Evolutionary conservation across 2,888 invertebrate species (phyloP).

Genomic region (Steinernema scapterisci): DNA sequence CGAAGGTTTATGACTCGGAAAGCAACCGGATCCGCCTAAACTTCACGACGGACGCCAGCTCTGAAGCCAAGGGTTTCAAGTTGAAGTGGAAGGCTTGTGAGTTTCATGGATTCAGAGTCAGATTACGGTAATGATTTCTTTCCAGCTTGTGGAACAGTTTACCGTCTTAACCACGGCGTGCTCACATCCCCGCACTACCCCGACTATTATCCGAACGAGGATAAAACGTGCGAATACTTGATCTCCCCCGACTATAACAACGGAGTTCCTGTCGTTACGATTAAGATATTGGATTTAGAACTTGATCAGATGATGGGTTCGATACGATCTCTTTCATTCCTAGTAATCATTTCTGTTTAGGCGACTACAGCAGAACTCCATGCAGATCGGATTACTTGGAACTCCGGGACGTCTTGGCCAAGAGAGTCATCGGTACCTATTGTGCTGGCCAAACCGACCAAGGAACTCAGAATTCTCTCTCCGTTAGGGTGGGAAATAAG

Average conservation of each 20-base stretch:
- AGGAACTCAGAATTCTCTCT: conserved; percentile 40
- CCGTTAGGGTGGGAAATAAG: conserved; percentile 47
- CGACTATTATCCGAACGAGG: conserved; percentile 59
- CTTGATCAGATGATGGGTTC: conserved; percentile 42
- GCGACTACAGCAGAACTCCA: background rate
- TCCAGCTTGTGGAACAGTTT: conserved; percentile 56
- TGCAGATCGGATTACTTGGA: conserved; percentile 60
- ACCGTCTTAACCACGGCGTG: conserved; percentile 55
- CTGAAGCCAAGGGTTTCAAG: conserved; percentile 57
- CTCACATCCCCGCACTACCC: conserved; percentile 63
- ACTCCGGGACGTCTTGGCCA: conserved; percentile 50
- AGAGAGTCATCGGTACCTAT: conserved; percentile 40
- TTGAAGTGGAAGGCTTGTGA: conserved; percentile 58
- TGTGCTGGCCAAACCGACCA: conserved; percentile 46
- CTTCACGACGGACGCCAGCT: conserved; percentile 56
- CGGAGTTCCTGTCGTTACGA: conserved; percentile 45
- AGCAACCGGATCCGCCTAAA: conserved; percentile 60
- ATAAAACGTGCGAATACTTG: conserved; percentile 53
- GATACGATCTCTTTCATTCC: background rate
- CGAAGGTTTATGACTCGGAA: conserved; percentile 48
- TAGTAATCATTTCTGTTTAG: background rate
- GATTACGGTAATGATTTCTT: background rate
- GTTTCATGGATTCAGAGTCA: too few relatives aligned
- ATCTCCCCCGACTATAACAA: conserved; percentile 51
- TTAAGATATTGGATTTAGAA: conserved; percentile 51